A percentile compares a stretch with the other conserved stretches of the same genome.
phyloP scores from a whole-genome alignment of 2,797 vertebrate species.

The Catamblyrhynchus diadema region DNA sequence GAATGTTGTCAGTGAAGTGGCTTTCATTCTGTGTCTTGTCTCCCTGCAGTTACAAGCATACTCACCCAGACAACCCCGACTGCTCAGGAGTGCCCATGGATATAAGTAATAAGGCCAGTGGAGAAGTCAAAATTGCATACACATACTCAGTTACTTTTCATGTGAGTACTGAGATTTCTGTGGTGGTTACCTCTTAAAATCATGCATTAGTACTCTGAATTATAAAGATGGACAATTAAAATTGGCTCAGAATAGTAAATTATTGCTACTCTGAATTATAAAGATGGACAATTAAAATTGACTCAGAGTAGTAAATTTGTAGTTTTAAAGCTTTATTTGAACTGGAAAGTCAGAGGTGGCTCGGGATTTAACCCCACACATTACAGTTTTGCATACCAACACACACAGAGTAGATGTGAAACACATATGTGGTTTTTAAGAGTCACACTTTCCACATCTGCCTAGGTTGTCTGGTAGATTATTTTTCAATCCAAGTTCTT shows the following conservation, averaged over 20 bases:
- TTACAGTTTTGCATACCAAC: neutral
- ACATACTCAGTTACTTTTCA: constrained; percentile 86
- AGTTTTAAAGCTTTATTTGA: neutral
- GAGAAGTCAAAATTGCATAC: constrained; percentile 83
- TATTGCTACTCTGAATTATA: neutral
- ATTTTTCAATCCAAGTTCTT: neutral
- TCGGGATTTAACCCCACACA: neutral
- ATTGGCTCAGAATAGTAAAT: neutral
- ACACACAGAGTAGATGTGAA: neutral
- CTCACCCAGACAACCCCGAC: constrained; percentile 79
- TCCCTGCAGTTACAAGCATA: constrained; percentile 83
- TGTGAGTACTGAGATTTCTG: constrained; percentile 64
- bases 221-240: neutral
- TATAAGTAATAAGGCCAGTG: constrained; percentile 82
- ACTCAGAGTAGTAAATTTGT: neutral
- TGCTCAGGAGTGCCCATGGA: constrained; percentile 88
- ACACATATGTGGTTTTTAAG: neutral
- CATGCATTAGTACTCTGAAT: neutral
- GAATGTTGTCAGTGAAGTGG: neutral
- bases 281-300: neutral
- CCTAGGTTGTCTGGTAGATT: neutral
- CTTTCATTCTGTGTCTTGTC: neutral
- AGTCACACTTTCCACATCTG: neutral
- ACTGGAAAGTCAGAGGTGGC: neutral
- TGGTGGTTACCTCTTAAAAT: neutral